Conservation (phyloP, 1,140 invertebrate species). For the Aricia agestis region DNA sequence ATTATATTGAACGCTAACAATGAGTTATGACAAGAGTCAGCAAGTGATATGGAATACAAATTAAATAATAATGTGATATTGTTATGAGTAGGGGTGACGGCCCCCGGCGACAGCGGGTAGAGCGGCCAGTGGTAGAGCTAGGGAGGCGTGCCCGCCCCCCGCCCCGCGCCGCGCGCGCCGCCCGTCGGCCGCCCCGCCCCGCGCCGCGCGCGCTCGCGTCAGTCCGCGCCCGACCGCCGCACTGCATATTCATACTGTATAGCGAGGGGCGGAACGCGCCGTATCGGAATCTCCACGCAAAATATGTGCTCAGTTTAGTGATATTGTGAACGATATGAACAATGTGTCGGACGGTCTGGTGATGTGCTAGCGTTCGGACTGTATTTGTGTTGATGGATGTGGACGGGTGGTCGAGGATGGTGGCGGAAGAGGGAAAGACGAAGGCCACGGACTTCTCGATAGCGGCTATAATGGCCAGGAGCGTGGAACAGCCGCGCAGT, state of each 20-base stretch:
- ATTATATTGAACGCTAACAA: slow-evolving; percentile 35
- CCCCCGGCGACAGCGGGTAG: slow-evolving; percentile 49
- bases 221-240: slow-evolving; percentile 67
- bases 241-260: slow-evolving; percentile 31
- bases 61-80: slow-evolving; percentile 61
- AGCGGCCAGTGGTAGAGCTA: slow-evolving; percentile 45
- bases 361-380: slow-evolving; percentile 40
- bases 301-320: slow-evolving; percentile 21
- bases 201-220: slow-evolving; percentile 30
- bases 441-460: slow-evolving; percentile 93
- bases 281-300: background rate
- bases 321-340: slow-evolving; percentile 23
- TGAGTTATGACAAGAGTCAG: slow-evolving; percentile 43
- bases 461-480: slow-evolving; percentile 92
- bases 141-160: slow-evolving; percentile 48
- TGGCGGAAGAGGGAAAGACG: slow-evolving; percentile 76
- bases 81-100: slow-evolving; percentile 52
- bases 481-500: slow-evolving; percentile 77
- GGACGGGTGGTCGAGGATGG: slow-evolving; percentile 74
- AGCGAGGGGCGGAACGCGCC: background rate
- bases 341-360: slow-evolving; percentile 53
- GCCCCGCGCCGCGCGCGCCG: slow-evolving; percentile 37
- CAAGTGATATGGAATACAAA: slow-evolving; percentile 54
- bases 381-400: slow-evolving; percentile 64
- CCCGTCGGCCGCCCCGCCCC: slow-evolving; percentile 18